These are phyloP conservation scores for Mastacembelus armatus DNA, from an alignment of 2,797 vertebrate genomes.

Conservation along the genomic window DNA sequence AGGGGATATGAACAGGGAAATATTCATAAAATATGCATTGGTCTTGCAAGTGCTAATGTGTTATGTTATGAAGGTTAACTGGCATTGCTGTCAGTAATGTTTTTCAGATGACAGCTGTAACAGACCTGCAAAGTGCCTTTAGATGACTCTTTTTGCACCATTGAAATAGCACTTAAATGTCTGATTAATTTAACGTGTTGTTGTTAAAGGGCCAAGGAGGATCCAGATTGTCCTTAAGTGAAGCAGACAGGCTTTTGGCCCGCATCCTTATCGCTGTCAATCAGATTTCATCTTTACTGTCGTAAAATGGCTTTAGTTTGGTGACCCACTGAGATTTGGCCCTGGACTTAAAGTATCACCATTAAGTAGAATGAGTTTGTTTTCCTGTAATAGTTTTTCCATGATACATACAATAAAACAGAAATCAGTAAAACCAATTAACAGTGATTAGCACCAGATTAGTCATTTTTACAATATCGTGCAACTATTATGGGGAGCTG, in stretches of 20 bases:
- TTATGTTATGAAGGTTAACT: background rate
- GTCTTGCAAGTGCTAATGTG: background rate
- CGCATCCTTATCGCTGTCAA: slow-evolving; percentile 17
- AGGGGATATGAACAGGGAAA: background rate
- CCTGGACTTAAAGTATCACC: background rate
- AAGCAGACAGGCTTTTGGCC: background rate
- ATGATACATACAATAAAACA: background rate
- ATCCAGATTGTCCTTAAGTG: too few species aligned
- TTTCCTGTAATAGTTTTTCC: too few species aligned
- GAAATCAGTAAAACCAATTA: slow-evolving; percentile 8
- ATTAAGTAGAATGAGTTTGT: slow-evolving; percentile 22
- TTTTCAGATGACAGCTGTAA: background rate
- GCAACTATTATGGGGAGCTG: background rate
- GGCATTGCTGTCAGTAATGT: background rate
- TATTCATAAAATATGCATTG: slow-evolving; percentile 4
- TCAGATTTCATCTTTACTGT: slow-evolving; percentile 2
- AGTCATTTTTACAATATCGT: slow-evolving; percentile 1
- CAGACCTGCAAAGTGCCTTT: background rate
- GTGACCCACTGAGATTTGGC: slow-evolving; percentile 11
- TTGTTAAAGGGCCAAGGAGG: too few species aligned
- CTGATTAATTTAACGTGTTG: background rate
- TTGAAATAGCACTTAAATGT: background rate
- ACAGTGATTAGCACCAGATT: background rate
- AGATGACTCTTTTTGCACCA: background rate
- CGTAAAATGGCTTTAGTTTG: slow-evolving; percentile 17